Percentiles rank a stretch among this genome's conserved stretches.
phyloP scores from a whole-genome alignment of 1,140 invertebrate genomes.

The Orussus abietinus region DNA sequence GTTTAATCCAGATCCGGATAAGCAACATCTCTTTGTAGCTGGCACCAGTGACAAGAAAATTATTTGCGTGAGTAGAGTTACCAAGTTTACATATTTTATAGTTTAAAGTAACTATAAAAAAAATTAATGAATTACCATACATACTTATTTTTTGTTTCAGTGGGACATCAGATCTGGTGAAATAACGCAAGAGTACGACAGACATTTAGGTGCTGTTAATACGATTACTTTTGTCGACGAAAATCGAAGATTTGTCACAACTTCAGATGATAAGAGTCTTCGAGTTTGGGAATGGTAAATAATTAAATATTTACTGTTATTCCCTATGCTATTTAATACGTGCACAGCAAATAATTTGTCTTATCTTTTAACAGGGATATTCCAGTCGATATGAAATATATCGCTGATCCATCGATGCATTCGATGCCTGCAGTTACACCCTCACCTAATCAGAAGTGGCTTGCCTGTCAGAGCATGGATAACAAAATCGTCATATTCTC shows the following conservation, averaged over 20 bases:
- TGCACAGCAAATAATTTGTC: slow-evolving; percentile 1
- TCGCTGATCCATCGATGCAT: slow-evolving; percentile 99
- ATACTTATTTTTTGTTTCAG: slow-evolving; percentile 53
- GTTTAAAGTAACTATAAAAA: neutral
- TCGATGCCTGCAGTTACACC: slow-evolving; percentile 95
- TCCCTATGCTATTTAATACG: slow-evolving; percentile 3
- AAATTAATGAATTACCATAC: neutral
- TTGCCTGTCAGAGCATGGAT: slow-evolving; percentile 99
- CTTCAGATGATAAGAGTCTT: slow-evolving; percentile 98
- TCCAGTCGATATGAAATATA: slow-evolving; percentile 99
- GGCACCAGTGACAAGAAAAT: slow-evolving; percentile 99
- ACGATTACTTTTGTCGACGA: slow-evolving; percentile 99
- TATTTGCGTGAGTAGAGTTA: slow-evolving; percentile 77
- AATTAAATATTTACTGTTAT: slow-evolving; percentile 9
- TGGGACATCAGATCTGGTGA: slow-evolving; percentile 95
- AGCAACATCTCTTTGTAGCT: slow-evolving; percentile 96
- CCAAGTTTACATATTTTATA: slow-evolving; percentile 4
- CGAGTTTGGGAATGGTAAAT: slow-evolving; percentile 97
- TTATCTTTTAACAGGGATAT: slow-evolving; percentile 74
- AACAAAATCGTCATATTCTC: slow-evolving; percentile 99
- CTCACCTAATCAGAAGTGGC: slow-evolving; percentile 97
- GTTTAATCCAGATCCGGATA: slow-evolving; percentile 96
- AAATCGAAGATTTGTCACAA: slow-evolving; percentile 95
- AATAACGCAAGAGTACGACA: slow-evolving; percentile 97
- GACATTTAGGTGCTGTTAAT: slow-evolving; percentile 98